These are phyloP conservation scores for Globia sparganii DNA, from an alignment of 2,888 invertebrate species.

Conservation along the genomic window DNA sequence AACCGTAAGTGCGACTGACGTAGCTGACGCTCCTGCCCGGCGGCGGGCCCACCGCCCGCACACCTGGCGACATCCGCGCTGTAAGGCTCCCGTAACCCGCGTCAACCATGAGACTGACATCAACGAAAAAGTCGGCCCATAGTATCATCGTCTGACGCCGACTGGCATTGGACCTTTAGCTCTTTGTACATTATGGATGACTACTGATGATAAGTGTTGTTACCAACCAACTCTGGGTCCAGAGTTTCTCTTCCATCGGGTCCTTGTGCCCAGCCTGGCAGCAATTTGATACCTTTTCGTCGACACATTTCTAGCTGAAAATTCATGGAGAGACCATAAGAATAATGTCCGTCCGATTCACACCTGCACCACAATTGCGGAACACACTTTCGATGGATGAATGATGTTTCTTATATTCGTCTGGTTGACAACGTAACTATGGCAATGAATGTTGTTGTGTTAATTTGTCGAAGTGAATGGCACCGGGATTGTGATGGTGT, in stretches of 20 bases:
- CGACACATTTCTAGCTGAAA: constrained; percentile 37
- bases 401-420: not conserved
- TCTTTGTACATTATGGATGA: not conserved
- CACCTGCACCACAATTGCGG: not conserved
- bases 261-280: constrained; percentile 36
- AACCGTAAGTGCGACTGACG: not conserved
- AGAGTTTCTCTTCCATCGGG: constrained; percentile 39
- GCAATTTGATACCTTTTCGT: constrained; percentile 6
- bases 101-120: not conserved
- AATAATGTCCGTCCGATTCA: not conserved
- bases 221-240: constrained; percentile 26
- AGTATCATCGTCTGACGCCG: not conserved
- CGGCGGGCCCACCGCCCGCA: not conserved
- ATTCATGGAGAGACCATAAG: not conserved
- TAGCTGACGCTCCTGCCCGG: not conserved
- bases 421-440: not conserved
- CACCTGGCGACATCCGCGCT: not conserved
- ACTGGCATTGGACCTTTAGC: not conserved
- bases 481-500: not conserved
- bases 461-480: not conserved
- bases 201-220: not conserved
- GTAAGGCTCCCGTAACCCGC: not conserved
- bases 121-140: not conserved
- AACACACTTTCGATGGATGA: not conserved
- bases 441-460: not conserved